These are phyloP conservation scores for Protodeltote pygarga DNA, from an alignment of 2,888 invertebrate genomes.

Conservation along the genomic window DNA sequence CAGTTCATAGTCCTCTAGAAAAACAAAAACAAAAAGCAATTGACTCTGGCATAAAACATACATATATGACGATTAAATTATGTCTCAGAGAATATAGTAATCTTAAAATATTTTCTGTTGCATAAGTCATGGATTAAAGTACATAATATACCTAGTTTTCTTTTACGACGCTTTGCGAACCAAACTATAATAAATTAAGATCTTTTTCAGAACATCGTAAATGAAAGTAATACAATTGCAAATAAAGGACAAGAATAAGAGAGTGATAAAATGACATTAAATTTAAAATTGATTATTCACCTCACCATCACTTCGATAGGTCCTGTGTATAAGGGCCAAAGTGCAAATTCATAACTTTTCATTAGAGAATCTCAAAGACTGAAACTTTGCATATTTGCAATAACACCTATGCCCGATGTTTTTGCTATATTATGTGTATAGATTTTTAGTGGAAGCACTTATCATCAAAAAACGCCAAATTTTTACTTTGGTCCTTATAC, in stretches of 20 bases:
- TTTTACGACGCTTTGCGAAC: constrained; percentile 18
- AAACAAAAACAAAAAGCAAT: constrained; percentile 44
- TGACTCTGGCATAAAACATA: constrained; percentile 37
- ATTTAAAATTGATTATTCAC: constrained; percentile 42
- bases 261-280: constrained; percentile 31
- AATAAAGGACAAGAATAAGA: constrained; percentile 17
- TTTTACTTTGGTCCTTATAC: too few species aligned
- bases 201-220: constrained; percentile 10
- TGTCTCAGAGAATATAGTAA: constrained; percentile 24
- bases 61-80: constrained; percentile 17
- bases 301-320: constrained; percentile 31
- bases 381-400: too few species aligned
- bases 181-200: constrained; percentile 36
- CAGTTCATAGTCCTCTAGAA: constrained; percentile 52
- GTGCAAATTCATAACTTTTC: too few species aligned
- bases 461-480: too few species aligned
- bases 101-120: constrained; percentile 31
- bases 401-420: too few species aligned
- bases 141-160: constrained; percentile 14
- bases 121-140: constrained; percentile 42
- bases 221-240: constrained; percentile 14
- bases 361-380: too few species aligned
- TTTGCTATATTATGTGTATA: too few species aligned
- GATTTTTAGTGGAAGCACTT: too few species aligned
- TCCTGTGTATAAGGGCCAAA: too few species aligned